Percentiles rank a stretch among this genome's conserved stretches.
Evolutionary conservation across 2,113 vertebrate species (phyloP).

Genomic region (Trichomycterus rosablanca): DNA sequence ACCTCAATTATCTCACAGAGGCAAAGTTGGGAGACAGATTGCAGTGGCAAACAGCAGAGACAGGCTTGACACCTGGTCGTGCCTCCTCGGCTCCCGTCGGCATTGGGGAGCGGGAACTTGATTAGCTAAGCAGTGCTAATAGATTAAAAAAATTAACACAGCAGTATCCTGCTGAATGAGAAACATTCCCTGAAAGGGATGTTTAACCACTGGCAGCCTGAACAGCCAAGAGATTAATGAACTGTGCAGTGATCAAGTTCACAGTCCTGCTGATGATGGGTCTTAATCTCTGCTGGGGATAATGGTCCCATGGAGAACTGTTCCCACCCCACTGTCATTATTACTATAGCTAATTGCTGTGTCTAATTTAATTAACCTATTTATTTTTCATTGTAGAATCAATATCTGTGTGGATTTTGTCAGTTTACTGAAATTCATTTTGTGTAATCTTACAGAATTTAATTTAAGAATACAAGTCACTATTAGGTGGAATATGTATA

Average conservation of each 20-base stretch:
- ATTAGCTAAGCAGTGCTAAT: slow-evolving; percentile 51
- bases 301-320: slow-evolving; percentile 36
- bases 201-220: slow-evolving; percentile 45
- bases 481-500: too few relatives aligned
- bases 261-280: slow-evolving; percentile 44
- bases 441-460: too few relatives aligned
- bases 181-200: slow-evolving; percentile 39
- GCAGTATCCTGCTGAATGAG: slow-evolving; percentile 41
- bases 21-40: slow-evolving; percentile 51
- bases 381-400: too few relatives aligned
- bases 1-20: slow-evolving; percentile 41
- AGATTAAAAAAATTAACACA: slow-evolving; percentile 49
- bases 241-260: slow-evolving; percentile 43
- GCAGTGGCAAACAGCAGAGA: slow-evolving; percentile 40
- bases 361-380: background rate
- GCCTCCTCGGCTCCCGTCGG: slow-evolving; percentile 18
- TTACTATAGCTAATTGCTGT: background rate
- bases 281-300: slow-evolving; percentile 45
- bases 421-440: too few relatives aligned
- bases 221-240: slow-evolving; percentile 52
- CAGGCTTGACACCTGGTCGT: slow-evolving; percentile 46
- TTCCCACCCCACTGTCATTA: slow-evolving; percentile 4
- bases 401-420: too few relatives aligned
- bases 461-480: too few relatives aligned
- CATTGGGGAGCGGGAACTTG: slow-evolving; percentile 38